These are phyloP conservation scores for Oedothorax gibbosus DNA, from an alignment of 1,140 invertebrate species.

Conservation along the genomic window DNA sequence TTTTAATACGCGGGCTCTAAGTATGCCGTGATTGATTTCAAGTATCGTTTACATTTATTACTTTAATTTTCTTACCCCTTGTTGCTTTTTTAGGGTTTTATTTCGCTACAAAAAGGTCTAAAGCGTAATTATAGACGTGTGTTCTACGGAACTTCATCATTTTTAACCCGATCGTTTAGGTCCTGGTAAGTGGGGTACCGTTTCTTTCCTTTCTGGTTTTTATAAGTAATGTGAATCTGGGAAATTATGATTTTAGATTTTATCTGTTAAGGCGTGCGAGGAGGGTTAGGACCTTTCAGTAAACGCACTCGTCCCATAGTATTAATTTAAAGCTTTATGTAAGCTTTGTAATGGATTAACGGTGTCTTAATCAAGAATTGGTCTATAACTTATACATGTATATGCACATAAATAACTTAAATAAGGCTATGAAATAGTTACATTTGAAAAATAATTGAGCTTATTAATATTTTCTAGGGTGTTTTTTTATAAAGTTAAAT, in stretches of 20 bases:
- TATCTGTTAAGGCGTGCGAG: conserved; percentile 23
- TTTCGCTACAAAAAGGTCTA: conserved; percentile 32
- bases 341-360: conserved; percentile 7
- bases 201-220: conserved; percentile 15
- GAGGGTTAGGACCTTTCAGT: conserved; percentile 19
- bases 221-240: conserved; percentile 22
- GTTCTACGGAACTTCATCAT: conserved; percentile 33
- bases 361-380: conserved; percentile 2
- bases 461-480: no score
- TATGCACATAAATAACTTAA: no score
- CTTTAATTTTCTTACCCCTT: conserved; percentile 41
- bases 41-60: conserved; percentile 55
- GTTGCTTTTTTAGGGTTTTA: neutral
- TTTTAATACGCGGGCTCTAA: conserved; percentile 52
- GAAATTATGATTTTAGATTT: conserved; percentile 31
- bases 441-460: no score
- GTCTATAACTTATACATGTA: no score
- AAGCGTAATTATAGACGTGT: conserved; percentile 46
- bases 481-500: no score
- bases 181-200: conserved; percentile 15
- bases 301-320: conserved; percentile 3
- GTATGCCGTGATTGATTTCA: conserved; percentile 55
- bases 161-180: conserved; percentile 28
- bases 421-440: no score
- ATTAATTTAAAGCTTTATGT: conserved; percentile 14